phyloP scores from a whole-genome alignment of 2,797 vertebrate genomes.

The Phoxinus dragarum region DNA sequence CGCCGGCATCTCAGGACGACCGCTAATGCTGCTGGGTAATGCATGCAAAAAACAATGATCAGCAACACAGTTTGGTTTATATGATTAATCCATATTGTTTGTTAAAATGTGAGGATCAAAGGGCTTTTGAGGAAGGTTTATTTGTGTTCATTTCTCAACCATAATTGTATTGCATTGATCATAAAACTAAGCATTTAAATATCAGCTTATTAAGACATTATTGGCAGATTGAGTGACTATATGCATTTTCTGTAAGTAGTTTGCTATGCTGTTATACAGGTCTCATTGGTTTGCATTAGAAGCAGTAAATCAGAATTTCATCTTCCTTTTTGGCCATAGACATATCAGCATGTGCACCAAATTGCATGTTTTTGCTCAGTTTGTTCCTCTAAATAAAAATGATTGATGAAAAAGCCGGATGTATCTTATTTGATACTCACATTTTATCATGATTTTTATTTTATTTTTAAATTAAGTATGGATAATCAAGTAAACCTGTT shows the following conservation, averaged over 20 bases:
- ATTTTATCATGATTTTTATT: too few relatives aligned
- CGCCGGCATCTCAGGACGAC: constrained; percentile 86
- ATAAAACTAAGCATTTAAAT: not conserved
- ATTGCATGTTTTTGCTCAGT: not conserved
- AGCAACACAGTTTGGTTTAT: too few relatives aligned
- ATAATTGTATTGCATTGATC: not conserved
- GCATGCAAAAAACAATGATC: too few relatives aligned
- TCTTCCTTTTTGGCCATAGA: not conserved
- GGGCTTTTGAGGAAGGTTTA: not conserved
- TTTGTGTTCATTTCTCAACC: not conserved
- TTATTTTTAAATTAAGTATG: not conserved
- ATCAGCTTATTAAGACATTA: not conserved
- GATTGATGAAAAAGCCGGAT: too few relatives aligned
- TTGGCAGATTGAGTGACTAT: not conserved
- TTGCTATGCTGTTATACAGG: too few relatives aligned
- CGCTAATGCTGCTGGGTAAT: constrained; percentile 92
- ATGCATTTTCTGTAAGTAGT: too few relatives aligned
- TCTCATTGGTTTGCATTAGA: too few relatives aligned
- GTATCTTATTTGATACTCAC: too few relatives aligned
- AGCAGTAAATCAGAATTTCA: not conserved
- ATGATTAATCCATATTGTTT: too few relatives aligned
- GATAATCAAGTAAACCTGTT: not conserved
- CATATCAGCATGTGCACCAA: too few relatives aligned
- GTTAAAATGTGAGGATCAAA: not conserved
- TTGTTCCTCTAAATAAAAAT: not conserved